A percentile compares a stretch with the other conserved stretches of the same genome.
Conservation (phyloP, 2,797 vertebrate species). For the Sebastes dallii region DNA sequence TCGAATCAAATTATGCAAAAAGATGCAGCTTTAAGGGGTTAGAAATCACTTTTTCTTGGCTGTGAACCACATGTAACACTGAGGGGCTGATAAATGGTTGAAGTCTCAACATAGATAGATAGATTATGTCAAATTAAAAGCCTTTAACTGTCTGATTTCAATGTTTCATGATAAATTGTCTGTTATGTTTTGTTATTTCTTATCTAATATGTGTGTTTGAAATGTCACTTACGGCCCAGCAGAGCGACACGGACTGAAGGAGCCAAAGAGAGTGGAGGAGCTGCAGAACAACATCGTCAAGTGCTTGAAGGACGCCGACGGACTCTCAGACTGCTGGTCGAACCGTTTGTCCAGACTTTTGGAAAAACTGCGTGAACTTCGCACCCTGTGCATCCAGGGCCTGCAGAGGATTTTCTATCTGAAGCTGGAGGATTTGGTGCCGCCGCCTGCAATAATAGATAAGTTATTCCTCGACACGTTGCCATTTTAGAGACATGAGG, state of each 20-base stretch:
- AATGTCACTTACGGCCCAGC: conserved; percentile 13
- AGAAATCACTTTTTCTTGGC: neutral
- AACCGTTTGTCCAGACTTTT: conserved; percentile 93
- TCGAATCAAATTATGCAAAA: neutral
- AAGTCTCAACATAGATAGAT: neutral
- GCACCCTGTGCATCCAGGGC: conserved; percentile 95
- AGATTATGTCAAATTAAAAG: neutral
- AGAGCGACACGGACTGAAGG: conserved; percentile 96
- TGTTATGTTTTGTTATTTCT: neutral
- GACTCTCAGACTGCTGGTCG: conserved; percentile 83
- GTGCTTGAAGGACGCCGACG: conserved; percentile 92
- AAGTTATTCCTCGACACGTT: conserved; percentile 98
- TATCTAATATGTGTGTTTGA: neutral
- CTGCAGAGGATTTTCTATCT: conserved; percentile 99
- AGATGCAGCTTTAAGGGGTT: neutral
- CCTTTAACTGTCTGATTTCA: neutral
- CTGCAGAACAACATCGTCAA: conserved; percentile 93
- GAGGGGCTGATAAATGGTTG: neutral
- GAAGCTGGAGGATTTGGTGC: conserved; percentile 98
- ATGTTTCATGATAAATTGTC: no score
- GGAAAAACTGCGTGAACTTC: conserved; percentile 95
- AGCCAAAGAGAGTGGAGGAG: conserved; percentile 93
- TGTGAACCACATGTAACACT: neutral
- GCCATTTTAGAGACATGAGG: conserved; percentile 87
- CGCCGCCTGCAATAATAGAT: conserved; percentile 96